Percentiles rank a stretch among this genome's conserved stretches.
phyloP scores from a whole-genome alignment of 2,888 invertebrate species.

The Creontiades dilutus region DNA sequence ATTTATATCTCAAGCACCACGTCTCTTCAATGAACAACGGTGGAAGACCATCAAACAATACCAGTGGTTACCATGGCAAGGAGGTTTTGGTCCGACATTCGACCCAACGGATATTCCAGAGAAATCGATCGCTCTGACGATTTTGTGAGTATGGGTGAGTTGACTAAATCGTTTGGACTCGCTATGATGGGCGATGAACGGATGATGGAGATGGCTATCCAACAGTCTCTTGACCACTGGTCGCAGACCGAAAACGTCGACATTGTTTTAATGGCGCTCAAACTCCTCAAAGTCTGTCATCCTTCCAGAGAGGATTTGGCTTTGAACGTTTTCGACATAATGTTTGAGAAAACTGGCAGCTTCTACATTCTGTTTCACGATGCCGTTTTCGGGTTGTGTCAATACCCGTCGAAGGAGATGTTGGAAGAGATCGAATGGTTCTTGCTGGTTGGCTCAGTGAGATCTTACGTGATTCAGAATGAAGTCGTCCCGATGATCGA shows the following conservation, averaged over 20 bases:
- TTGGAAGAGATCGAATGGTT: conserved; percentile 37
- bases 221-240: conserved; percentile 12
- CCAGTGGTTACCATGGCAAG: not conserved
- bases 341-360: not conserved
- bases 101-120: not conserved
- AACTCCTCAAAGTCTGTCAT: conserved; percentile 43
- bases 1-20: no score
- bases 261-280: conserved; percentile 28
- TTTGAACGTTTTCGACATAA: conserved; percentile 7
- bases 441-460: not conserved
- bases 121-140: not conserved
- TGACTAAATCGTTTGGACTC: not conserved
- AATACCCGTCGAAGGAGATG: not conserved
- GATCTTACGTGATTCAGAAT: not conserved
- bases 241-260: not conserved
- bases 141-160: not conserved
- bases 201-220: conserved; percentile 13
- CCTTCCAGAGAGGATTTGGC: not conserved
- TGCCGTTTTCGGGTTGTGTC: not conserved
- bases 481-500: conserved; percentile 42
- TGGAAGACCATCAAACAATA: not conserved
- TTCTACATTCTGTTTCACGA: conserved; percentile 33
- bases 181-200: conserved; percentile 41
- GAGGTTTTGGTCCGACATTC: not conserved
- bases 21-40: not conserved